Percentiles rank a stretch among this genome's conserved stretches.
Conservation (phyloP, 2,797 vertebrate genomes). For the Syngnathus acus region DNA sequence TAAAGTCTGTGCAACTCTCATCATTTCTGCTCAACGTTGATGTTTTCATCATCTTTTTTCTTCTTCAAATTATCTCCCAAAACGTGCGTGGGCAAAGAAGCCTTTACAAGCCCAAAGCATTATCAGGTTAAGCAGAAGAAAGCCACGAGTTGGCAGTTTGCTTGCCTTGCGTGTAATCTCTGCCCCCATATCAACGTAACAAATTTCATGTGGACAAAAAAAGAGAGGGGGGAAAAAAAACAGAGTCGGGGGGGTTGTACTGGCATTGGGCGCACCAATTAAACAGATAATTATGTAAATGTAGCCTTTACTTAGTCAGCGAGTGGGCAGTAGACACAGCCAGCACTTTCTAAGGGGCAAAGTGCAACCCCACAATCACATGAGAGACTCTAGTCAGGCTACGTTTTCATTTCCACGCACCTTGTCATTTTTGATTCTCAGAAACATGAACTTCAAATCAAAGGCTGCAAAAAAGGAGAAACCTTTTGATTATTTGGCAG, state of each 20-base stretch:
- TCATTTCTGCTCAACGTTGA: constrained; percentile 32
- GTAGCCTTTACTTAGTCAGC: constrained; percentile 78
- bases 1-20: constrained; percentile 21
- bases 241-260: constrained; percentile 25
- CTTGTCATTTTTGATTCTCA: constrained; percentile 44
- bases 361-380: constrained; percentile 30
- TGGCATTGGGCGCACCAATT: constrained; percentile 67
- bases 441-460: constrained; percentile 48
- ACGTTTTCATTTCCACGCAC: constrained; percentile 21
- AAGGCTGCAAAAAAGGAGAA: constrained; percentile 38
- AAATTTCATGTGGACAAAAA: constrained; percentile 56
- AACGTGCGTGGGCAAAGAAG: constrained; percentile 48
- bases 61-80: constrained; percentile 42
- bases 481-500: constrained; percentile 19
- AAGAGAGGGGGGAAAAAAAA: no score
- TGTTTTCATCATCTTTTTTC: constrained; percentile 37
- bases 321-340: constrained; percentile 66
- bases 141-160: constrained; percentile 67
- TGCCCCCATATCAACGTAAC: constrained; percentile 62
- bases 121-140: constrained; percentile 71
- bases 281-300: constrained; percentile 79
- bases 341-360: constrained; percentile 42
- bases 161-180: constrained; percentile 63
- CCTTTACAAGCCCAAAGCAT: constrained; percentile 63
- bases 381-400: constrained; percentile 22